Base-by-base conservation (phyloP, 2,797 vertebrate genomes). In the Hylomyscus alleni region DNA sequence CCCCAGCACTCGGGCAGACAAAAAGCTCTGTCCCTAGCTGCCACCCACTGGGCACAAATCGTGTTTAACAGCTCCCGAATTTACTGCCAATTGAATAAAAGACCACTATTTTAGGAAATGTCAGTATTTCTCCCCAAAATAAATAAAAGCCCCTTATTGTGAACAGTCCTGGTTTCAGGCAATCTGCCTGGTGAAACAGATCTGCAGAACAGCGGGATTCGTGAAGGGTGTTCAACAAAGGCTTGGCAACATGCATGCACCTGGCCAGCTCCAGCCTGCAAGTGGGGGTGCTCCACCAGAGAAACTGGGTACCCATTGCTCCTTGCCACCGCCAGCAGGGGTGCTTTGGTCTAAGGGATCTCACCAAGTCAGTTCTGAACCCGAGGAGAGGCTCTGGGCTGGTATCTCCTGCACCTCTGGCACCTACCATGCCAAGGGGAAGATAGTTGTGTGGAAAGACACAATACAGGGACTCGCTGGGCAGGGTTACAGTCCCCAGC, bases 31-130 rank as follows among this genome's bases (percentile, higher is more conserved):
- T 73, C 78, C 93, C 90, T 17, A 81, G 60, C 52, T 58, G 73
- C 89, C 93, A 73, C 93, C 90, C 50, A 6, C 82, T 4, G 17
- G 85, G 92, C 82, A 75, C 91, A 69, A 40, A 96, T 75, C 44
- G 0, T n/a, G 52, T 90, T n/a, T 31, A 77, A 81, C 75, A 80
- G 93, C 73, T 40, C 78, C 89, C 40, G 10, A 77, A 83, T 75
- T 90, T 72, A 40, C 62, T 65, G 90, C 72, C 93, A 81, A 54
- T 37, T 44, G 73, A 96, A 75, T 94, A 87, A 94, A 94, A 97
- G 83, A 88, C 83, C 82, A 29, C 94, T 96, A 72, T 96, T 96
- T 96, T 75, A 84, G 95, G 93, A 97, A 96, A 96, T 75, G 88
- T 93, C 89, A 67, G 73, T 85, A 47, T 96, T 97, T 97, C 81